Base-by-base conservation (phyloP, 2,113 vertebrate genomes). In the Neodon shergylaensis region DNA sequence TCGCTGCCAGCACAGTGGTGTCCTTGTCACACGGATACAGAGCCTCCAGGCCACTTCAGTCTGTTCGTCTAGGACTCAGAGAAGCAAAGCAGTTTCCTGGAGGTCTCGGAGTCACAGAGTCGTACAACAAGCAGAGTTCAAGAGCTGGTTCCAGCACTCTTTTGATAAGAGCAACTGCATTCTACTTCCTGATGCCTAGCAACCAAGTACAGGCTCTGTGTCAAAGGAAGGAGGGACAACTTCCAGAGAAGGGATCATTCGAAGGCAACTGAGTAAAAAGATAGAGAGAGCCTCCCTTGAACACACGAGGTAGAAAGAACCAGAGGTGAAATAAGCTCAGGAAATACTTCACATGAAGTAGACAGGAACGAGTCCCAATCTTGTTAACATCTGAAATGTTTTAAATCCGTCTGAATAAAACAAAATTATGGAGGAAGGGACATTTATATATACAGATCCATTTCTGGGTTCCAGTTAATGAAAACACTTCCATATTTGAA, bases 221-320 rank as follows among this genome's bases (percentile, higher is more conserved):
- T 5, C 33, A 21, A 77, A 68, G 73, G 47, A 81, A 42, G 7
- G 58, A 31, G 86, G 42, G 74, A 85, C 58, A 66, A 88, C 85
- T 94, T 81, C 90, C 19, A 68, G 54, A 95, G 63, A 89, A 90
- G 94, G 68, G 93, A 95, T 92, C 91, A 93, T 42, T 95, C 91
- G 39, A 79, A 94, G 68, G 78, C 54, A 97, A 94, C 33, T 78
- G 90, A 14, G 66, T 68, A 82, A 88, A 84, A 33, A 97, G 96
- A 92, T 39, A 49, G 82, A 95, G 49, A 73, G 87, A 58, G 87
- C 28, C 58, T 96, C 49, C 58, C 76, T 39, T 52, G 24, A 74
- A 54, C 84, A 78, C 22, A 81, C 49, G 95, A 95, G 77, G 88
- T 3, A 84, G 96, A 94, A 96, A 96, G 85, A 77, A 90, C 16